These are phyloP conservation scores for Trachelus troglodyta DNA, from an alignment of 2,888 invertebrate species.

Conservation along the genomic window DNA sequence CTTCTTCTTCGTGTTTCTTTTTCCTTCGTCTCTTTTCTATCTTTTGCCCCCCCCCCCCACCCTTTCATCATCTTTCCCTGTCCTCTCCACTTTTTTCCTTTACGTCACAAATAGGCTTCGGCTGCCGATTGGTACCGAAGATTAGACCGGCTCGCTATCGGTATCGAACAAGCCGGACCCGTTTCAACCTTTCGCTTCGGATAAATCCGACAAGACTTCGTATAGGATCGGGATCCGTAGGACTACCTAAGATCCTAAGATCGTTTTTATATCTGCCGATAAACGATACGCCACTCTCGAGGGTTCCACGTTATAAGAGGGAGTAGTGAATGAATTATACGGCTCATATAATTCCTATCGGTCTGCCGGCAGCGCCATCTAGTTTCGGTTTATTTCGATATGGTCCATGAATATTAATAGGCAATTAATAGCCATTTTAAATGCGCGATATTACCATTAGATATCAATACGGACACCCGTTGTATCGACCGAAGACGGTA, in stretches of 20 bases:
- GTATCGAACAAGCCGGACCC: neutral
- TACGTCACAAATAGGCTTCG: constrained; percentile 24
- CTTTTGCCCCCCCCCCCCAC: neutral
- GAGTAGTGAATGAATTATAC: neutral
- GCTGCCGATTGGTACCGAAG: constrained; percentile 18
- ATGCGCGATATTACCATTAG: neutral
- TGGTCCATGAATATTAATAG: neutral
- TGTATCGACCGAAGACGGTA: neutral
- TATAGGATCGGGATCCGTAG: neutral
- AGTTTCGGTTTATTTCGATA: neutral
- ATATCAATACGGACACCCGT: neutral
- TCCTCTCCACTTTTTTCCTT: constrained; percentile 11
- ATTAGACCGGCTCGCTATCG: constrained; percentile 16
- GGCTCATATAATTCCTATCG: neutral
- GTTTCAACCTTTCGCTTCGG: neutral
- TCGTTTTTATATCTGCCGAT: constrained; percentile 12
- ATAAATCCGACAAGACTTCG: constrained; percentile 3
- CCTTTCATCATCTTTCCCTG: neutral
- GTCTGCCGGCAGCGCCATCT: neutral
- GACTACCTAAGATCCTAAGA: constrained; percentile 18
- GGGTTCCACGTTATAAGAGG: neutral
- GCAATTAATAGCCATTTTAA: neutral
- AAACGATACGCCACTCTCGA: neutral
- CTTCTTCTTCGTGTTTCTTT: too few relatives aligned
- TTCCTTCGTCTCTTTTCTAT: too few relatives aligned